Percentiles rank a stretch among this genome's conserved stretches.
phyloP scores from a whole-genome alignment of 2,888 invertebrate species.

The Osmoderma eremita region DNA sequence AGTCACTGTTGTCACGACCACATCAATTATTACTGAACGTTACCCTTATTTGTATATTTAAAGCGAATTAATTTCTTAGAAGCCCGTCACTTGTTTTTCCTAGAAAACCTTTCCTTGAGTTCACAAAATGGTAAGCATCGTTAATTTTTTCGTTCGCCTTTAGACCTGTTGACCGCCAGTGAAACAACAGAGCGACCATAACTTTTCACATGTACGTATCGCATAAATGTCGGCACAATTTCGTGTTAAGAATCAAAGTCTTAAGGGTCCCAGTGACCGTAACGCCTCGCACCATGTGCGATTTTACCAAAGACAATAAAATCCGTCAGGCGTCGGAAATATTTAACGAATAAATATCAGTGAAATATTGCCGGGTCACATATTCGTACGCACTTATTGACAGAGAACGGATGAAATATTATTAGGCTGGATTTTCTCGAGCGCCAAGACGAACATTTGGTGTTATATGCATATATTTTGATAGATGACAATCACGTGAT shows the following conservation, averaged over 20 bases:
- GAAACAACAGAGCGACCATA: conserved; percentile 16
- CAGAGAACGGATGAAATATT: conserved; percentile 38
- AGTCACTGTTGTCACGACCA: too few species aligned
- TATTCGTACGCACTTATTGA: conserved; percentile 33
- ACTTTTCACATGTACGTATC: background rate
- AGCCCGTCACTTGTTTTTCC: background rate
- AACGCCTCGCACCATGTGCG: conserved; percentile 37
- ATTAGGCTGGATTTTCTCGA: conserved; percentile 28
- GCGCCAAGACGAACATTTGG: conserved; percentile 29
- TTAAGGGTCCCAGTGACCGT: conserved; percentile 11
- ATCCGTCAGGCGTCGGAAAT: conserved; percentile 33
- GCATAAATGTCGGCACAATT: background rate
- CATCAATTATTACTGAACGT: too few species aligned
- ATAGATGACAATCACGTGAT: conserved; percentile 23
- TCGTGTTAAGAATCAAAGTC: conserved; percentile 9
- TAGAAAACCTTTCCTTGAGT: background rate
- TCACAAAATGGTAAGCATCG: conserved; percentile 15
- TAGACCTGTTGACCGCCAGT: conserved; percentile 1
- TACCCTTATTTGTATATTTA: too few species aligned
- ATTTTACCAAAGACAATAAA: conserved; percentile 37
- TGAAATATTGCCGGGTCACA: conserved; percentile 36
- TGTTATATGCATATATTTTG: conserved; percentile 31
- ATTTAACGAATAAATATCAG: conserved; percentile 32
- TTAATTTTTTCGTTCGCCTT: conserved; percentile 20
- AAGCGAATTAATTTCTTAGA: too few species aligned